These are phyloP conservation scores for Ligdia adustata DNA, from an alignment of 2,888 invertebrate species.

Conservation along the genomic window DNA sequence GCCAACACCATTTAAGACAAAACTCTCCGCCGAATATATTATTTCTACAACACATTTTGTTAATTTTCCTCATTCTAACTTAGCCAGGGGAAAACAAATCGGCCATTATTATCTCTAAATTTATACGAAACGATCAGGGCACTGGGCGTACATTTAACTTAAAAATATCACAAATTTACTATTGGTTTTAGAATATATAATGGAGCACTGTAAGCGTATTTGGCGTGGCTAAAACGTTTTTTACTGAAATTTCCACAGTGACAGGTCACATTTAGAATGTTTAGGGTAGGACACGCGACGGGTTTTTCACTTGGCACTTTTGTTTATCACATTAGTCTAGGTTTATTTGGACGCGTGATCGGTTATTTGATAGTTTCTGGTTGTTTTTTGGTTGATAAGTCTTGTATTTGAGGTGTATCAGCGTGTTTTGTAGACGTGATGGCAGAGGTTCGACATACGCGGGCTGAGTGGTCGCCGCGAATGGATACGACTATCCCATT, in stretches of 20 bases:
- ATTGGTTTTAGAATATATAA: slow-evolving; percentile 17
- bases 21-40: slow-evolving; percentile 60
- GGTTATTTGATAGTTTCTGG: slow-evolving; percentile 17
- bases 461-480: slow-evolving; percentile 78
- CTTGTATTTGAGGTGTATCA: slow-evolving; percentile 62
- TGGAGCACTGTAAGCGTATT: slow-evolving; percentile 19
- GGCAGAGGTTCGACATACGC: slow-evolving; percentile 75
- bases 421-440: slow-evolving; percentile 73
- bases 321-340: slow-evolving; percentile 39
- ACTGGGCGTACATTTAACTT: slow-evolving; percentile 41
- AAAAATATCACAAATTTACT: slow-evolving; percentile 44
- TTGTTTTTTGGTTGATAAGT: slow-evolving; percentile 34
- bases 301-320: slow-evolving; percentile 30
- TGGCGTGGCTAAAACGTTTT: slow-evolving; percentile 27
- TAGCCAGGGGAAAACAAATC: slow-evolving; percentile 66
- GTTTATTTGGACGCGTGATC: slow-evolving; percentile 44
- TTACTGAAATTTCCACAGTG: slow-evolving; percentile 38
- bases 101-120: slow-evolving; percentile 58
- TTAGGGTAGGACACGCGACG: slow-evolving; percentile 31
- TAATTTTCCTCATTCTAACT: slow-evolving; percentile 57
- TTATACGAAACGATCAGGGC: slow-evolving; percentile 38
- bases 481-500: slow-evolving; percentile 80
- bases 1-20: slow-evolving; percentile 78
- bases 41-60: slow-evolving; percentile 62
- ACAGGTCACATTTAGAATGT: slow-evolving; percentile 46